Percentiles rank a stretch among this genome's conserved stretches.
Conservation (phyloP, 2,797 vertebrate species). For the Lithobates sylvaticus region DNA sequence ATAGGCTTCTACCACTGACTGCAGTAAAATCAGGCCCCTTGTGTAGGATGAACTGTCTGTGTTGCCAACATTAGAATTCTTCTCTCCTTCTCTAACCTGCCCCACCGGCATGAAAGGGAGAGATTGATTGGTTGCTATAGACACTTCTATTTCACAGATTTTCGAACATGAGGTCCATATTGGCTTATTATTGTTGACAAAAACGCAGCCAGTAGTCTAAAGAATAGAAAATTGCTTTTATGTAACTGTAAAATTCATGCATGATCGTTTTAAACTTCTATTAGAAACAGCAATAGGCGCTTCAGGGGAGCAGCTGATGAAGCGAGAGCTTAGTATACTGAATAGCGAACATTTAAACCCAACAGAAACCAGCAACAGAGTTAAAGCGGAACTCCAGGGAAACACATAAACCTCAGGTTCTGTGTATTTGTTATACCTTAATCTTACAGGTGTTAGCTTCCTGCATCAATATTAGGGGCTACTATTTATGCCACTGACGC, state of each 20-base stretch:
- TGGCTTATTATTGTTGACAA: background rate
- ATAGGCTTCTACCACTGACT: background rate
- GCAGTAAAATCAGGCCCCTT: background rate
- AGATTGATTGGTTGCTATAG: background rate
- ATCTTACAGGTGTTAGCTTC: no score
- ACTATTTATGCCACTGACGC: no score
- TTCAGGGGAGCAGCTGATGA: background rate
- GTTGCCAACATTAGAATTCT: background rate
- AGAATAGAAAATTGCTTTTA: background rate
- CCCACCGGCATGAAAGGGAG: background rate
- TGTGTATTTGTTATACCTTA: no score
- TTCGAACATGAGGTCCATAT: background rate
- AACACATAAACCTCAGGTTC: no score
- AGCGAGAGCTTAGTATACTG: background rate
- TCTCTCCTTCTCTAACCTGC: no score
- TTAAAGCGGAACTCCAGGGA: background rate
- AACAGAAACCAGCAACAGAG: background rate
- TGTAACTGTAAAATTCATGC: background rate
- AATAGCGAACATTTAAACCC: background rate
- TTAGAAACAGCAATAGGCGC: background rate
- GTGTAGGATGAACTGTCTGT: background rate
- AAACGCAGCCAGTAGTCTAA: background rate
- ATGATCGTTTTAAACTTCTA: background rate
- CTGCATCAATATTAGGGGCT: no score
- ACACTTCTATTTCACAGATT: background rate